These are phyloP conservation scores for Nomada fabriciana DNA, from an alignment of 2,888 invertebrate genomes.

Conservation along the genomic window DNA sequence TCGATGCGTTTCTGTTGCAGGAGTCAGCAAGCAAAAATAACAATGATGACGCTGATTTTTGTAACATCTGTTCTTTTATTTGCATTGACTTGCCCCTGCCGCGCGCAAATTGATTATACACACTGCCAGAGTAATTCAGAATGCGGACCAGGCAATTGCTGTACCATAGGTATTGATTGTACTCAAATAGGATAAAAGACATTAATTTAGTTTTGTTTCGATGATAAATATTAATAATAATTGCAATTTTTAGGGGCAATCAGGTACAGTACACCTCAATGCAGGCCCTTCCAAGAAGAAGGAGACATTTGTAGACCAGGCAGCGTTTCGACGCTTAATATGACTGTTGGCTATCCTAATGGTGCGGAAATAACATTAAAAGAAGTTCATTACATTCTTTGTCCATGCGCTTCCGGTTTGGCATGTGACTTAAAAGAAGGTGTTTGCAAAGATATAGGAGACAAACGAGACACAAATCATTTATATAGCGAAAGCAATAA, in stretches of 20 bases:
- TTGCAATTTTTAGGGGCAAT: slow-evolving; percentile 56
- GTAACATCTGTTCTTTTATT: slow-evolving; percentile 29
- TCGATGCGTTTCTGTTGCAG: slow-evolving; percentile 25
- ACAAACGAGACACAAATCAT: slow-evolving; percentile 17
- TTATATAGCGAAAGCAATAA: not conserved
- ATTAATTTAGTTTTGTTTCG: not conserved
- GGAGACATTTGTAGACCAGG: slow-evolving; percentile 67
- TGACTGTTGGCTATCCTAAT: slow-evolving; percentile 73
- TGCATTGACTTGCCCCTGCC: not conserved
- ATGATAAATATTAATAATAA: not conserved
- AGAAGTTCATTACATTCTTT: slow-evolving; percentile 69
- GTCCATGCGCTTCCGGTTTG: slow-evolving; percentile 72
- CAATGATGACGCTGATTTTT: slow-evolving; percentile 47
- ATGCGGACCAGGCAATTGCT: slow-evolving; percentile 73
- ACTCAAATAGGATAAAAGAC: not conserved
- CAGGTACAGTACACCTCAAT: slow-evolving; percentile 73
- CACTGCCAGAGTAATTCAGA: slow-evolving; percentile 70
- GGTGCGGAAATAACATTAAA: slow-evolving; percentile 61
- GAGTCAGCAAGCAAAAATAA: slow-evolving; percentile 21
- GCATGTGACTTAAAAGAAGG: slow-evolving; percentile 63
- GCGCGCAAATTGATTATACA: slow-evolving; percentile 47
- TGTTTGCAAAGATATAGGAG: slow-evolving; percentile 55
- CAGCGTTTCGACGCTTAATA: slow-evolving; percentile 53
- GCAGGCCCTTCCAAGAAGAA: slow-evolving; percentile 60
- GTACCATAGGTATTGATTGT: slow-evolving; percentile 69